phyloP scores from a whole-genome alignment of 2,888 invertebrate species.

The Heliothis peltigera region DNA sequence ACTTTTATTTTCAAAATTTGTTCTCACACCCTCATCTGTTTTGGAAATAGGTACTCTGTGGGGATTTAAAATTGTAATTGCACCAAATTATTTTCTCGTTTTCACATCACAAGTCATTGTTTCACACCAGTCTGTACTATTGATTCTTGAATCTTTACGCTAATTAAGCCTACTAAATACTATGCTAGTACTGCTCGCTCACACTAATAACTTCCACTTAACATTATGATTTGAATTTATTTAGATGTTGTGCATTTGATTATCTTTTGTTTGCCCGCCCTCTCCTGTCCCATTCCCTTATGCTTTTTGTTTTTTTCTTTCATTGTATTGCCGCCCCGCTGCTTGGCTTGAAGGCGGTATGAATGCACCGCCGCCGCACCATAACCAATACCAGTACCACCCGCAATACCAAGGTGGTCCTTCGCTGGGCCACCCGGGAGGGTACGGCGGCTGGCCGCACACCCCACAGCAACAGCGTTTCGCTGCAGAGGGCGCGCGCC shows the following conservation, averaged over 20 bases:
- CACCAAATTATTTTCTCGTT: slow-evolving; percentile 78
- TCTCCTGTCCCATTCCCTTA: slow-evolving; percentile 83
- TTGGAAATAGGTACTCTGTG: slow-evolving; percentile 84
- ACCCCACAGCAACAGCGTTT: slow-evolving; percentile 85
- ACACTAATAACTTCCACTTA: slow-evolving; percentile 75
- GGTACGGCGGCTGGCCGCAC: slow-evolving; percentile 71
- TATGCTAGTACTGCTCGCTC: slow-evolving; percentile 77
- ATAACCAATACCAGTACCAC: slow-evolving; percentile 89
- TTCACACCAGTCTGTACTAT: slow-evolving; percentile 66
- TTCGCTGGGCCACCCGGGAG: slow-evolving; percentile 75
- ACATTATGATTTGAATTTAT: slow-evolving; percentile 67
- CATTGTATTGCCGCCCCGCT: slow-evolving; percentile 89
- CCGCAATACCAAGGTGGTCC: slow-evolving; percentile 86
- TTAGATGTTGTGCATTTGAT: slow-evolving; percentile 73
- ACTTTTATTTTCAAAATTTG: slow-evolving; percentile 82
- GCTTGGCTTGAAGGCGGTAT: slow-evolving; percentile 90
- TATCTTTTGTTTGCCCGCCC: slow-evolving; percentile 80
- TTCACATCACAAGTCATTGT: slow-evolving; percentile 81
- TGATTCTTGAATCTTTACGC: slow-evolving; percentile 60
- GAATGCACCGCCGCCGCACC: slow-evolving; percentile 89
- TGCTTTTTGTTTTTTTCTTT: slow-evolving; percentile 89
- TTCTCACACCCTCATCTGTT: slow-evolving; percentile 81
- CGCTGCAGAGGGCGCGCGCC: slow-evolving; percentile 87
- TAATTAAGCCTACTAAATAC: slow-evolving; percentile 81
- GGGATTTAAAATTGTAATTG: slow-evolving; percentile 79